phyloP scores from a whole-genome alignment of 2,888 invertebrate species.

The Scaptomyza cyrtandrae region DNA sequence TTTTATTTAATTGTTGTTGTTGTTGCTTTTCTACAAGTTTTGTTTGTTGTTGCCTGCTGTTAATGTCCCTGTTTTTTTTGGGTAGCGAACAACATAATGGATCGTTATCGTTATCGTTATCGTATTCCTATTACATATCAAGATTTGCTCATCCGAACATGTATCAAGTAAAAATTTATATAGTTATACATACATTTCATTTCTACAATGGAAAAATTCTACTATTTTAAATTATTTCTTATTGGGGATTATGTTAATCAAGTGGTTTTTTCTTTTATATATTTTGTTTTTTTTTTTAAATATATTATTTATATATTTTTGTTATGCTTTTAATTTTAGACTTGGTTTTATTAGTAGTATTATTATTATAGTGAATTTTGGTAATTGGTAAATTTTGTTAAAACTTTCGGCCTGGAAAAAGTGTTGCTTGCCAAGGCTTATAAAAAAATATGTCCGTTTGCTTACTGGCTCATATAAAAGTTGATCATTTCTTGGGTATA shows the following conservation, averaged over 20 bases:
- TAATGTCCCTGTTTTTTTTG: not conserved
- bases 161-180: conserved; percentile 69
- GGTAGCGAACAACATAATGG: conserved; percentile 8
- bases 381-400: conserved; percentile 69
- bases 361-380: conserved; percentile 37
- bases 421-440: conserved; percentile 71
- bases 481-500: conserved; percentile 50
- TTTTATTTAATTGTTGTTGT: conserved; percentile 24
- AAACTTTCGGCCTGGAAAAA: conserved; percentile 73
- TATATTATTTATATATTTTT: conserved; percentile 18
- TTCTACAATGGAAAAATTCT: conserved; percentile 73
- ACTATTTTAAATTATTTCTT: conserved; percentile 67
- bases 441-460: conserved; percentile 78
- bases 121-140: conserved; percentile 21
- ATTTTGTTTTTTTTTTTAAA: conserved; percentile 10
- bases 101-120: conserved; percentile 16
- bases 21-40: conserved; percentile 24
- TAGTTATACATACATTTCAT: conserved; percentile 70
- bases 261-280: conserved; percentile 8
- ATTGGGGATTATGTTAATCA: conserved; percentile 40
- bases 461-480: conserved; percentile 78
- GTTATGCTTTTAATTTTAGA: conserved; percentile 23
- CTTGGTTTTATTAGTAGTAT: conserved; percentile 12
- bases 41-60: conserved; percentile 9
- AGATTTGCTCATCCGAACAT: conserved; percentile 38